Conservation (phyloP, 2,888 invertebrate species). For the Standfussiana lucernea region DNA sequence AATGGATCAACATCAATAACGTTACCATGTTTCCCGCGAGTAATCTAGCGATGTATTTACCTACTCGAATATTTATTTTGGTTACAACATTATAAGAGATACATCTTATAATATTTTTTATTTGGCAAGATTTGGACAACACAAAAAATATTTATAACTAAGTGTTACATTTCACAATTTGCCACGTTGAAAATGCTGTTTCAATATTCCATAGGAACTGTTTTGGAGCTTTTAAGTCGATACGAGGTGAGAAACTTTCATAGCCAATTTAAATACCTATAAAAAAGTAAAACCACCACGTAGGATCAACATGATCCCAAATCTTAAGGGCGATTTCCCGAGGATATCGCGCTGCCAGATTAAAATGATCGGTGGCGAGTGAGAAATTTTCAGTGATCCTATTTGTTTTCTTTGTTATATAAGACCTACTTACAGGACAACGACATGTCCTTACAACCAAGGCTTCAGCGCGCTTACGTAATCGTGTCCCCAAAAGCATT, state of each 20-base stretch:
- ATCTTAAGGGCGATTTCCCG: slow-evolving; percentile 18
- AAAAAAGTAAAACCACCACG: slow-evolving; percentile 21
- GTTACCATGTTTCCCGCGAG: slow-evolving; percentile 64
- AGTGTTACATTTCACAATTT: background rate
- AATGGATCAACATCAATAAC: slow-evolving; percentile 74
- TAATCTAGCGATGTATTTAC: slow-evolving; percentile 62
- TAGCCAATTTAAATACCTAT: background rate
- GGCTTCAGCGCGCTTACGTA: slow-evolving; percentile 8
- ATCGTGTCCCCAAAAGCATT: background rate
- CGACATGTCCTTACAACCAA: slow-evolving; percentile 26
- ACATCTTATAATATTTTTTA: background rate
- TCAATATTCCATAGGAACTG: background rate
- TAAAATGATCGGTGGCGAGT: slow-evolving; percentile 25
- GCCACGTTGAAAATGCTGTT: background rate
- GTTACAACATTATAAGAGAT: background rate
- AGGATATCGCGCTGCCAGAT: slow-evolving; percentile 15
- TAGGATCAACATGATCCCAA: slow-evolving; percentile 17
- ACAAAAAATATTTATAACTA: background rate
- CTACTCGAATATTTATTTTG: slow-evolving; percentile 43
- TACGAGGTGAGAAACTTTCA: background rate
- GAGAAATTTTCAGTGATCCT: slow-evolving; percentile 12
- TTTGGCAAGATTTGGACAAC: background rate
- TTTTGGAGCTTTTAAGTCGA: background rate
- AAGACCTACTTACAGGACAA: slow-evolving; percentile 42
- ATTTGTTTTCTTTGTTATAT: slow-evolving; percentile 31